These are phyloP conservation scores for Mesochorus sp. DNA, from an alignment of 2,888 invertebrate genomes.

Conservation along the genomic window DNA sequence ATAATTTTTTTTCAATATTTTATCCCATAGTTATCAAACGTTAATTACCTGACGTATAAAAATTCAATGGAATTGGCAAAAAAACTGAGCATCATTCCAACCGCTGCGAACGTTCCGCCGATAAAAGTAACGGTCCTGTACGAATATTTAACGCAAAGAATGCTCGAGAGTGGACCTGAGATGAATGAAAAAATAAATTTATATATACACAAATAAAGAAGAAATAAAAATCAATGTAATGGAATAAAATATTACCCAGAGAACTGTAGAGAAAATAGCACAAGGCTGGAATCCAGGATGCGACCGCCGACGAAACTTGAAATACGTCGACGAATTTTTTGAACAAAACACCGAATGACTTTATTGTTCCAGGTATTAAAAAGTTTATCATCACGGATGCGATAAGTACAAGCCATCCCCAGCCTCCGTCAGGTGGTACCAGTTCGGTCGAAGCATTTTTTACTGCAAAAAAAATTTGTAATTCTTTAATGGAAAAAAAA, in stretches of 20 bases:
- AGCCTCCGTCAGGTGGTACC: slow-evolving; percentile 92
- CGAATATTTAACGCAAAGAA: slow-evolving; percentile 92
- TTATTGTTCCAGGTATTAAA: slow-evolving; percentile 92
- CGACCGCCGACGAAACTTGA: slow-evolving; percentile 87
- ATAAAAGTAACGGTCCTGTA: slow-evolving; percentile 92
- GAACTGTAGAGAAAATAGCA: slow-evolving; percentile 95
- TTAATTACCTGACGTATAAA: slow-evolving; percentile 91
- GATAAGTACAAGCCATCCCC: slow-evolving; percentile 91
- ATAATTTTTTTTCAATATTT: background rate
- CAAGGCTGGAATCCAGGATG: slow-evolving; percentile 93
- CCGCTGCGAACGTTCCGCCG: slow-evolving; percentile 91
- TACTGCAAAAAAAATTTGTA: slow-evolving; percentile 59
- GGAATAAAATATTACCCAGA: slow-evolving; percentile 85
- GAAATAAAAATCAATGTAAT: background rate
- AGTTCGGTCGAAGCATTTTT: slow-evolving; percentile 83
- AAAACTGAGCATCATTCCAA: slow-evolving; percentile 92
- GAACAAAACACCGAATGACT: slow-evolving; percentile 93
- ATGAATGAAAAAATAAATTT: background rate
- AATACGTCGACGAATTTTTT: slow-evolving; percentile 92
- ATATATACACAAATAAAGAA: background rate
- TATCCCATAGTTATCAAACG: background rate
- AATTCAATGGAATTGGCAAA: slow-evolving; percentile 91
- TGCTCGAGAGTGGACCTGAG: slow-evolving; percentile 93
- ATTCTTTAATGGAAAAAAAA: background rate
- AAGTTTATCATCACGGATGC: slow-evolving; percentile 91